Evolutionary conservation across 2,113 vertebrate genomes (phyloP), one percentile per base, ranked within the genome.

Genomic region (Cygnus buccinator): DNA sequence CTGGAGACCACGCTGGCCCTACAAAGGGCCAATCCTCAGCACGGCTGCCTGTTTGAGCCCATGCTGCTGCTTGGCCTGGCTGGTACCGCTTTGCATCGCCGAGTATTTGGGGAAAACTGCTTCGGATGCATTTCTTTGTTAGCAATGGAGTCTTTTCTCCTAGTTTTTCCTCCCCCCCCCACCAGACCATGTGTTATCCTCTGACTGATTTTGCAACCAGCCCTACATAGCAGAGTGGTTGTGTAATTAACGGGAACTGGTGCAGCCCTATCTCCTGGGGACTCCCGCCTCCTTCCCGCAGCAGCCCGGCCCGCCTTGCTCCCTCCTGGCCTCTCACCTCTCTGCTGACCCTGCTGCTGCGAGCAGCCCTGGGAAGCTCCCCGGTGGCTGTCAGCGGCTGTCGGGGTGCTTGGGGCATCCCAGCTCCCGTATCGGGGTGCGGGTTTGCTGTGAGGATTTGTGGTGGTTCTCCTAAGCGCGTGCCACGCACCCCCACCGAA

Each of bases 171-270:
- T 75, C 26, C 3, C 26, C 62, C 62, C 23, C 44, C 26, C 3
- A 29, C 62, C 61, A 91, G 93, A 93, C 74, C 82, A 87, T 90
- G 87, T 94, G 87, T 95, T 78, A 94, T 91, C 87, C 76, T 95
- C 93, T 80, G 85, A 82, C 67, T 75, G 94, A 97, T 97, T 97
- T 97, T 97, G 96, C 94, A 97, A 96, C 83, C 52, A 72, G 73
- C 70, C 46, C 82, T 67, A 67, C 97, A 97, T 97, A 97, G 96
- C 96, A 94, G 94, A 97, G 67, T 4, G 87, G 94, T 95, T 96
- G 92, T 96, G 96, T 97, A 89, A 97, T 89, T 95, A 90, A 85
- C 31, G 13, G 94, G 95, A 95, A 94, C 79, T 90, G 89, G 67
- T 94, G 90, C 16, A 1, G 89, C 71, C 76, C 93, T 94, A 70